Conservation (phyloP, 2,888 invertebrate genomes). For the Ectemnius lituratus region DNA sequence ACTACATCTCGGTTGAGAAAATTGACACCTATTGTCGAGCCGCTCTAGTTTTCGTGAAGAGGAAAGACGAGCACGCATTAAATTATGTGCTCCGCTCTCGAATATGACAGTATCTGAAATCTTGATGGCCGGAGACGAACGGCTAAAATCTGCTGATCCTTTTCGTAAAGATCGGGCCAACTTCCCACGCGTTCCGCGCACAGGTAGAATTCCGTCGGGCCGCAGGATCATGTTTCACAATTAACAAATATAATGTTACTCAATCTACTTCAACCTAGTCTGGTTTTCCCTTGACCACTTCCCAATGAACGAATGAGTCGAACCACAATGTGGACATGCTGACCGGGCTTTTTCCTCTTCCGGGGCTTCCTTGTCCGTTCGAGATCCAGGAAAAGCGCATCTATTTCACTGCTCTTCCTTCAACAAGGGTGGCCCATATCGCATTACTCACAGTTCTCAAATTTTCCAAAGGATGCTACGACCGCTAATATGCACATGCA, state of each 20-base stretch:
- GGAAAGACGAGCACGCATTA: conserved; percentile 6
- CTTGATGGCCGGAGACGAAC: conserved; percentile 39
- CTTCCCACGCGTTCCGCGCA: conserved; percentile 64
- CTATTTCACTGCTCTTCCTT: conserved; percentile 50
- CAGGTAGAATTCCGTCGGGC: conserved; percentile 56
- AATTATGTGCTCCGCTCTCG: conserved; percentile 17
- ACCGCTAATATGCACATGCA: conserved; percentile 5
- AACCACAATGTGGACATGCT: conserved; percentile 23
- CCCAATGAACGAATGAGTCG: conserved; percentile 34
- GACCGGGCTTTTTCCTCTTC: conserved; percentile 36
- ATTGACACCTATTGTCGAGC: conserved; percentile 5
- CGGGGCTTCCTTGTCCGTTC: conserved; percentile 21
- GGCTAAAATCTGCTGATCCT: conserved; percentile 19
- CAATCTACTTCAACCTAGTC: conserved; percentile 58
- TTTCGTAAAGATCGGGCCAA: conserved; percentile 7
- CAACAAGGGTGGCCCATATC: conserved; percentile 31
- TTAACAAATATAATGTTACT: conserved; percentile 77
- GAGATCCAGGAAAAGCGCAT: conserved; percentile 41
- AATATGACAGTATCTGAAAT: conserved; percentile 53
- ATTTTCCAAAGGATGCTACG: conserved; percentile 4
- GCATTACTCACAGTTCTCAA: conserved; percentile 30
- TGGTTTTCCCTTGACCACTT: conserved; percentile 64
- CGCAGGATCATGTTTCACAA: conserved; percentile 73
- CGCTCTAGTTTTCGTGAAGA: background rate
- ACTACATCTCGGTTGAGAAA: conserved; percentile 3